Conservation (phyloP, 64 coral and sea anemone species). For the Pocillopora verrucosa region DNA sequence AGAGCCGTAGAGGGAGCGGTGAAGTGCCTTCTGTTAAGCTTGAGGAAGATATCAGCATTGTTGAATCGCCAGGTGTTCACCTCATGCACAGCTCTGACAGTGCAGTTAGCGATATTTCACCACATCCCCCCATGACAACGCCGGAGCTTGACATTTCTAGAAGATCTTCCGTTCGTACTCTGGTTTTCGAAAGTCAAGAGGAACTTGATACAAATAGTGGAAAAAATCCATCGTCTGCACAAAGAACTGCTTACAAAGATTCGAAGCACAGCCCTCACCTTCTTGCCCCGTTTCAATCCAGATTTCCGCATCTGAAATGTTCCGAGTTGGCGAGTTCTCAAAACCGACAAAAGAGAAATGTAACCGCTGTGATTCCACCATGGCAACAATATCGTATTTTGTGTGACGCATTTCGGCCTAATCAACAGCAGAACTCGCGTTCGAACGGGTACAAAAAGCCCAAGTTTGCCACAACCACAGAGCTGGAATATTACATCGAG, state of each 20-base stretch:
- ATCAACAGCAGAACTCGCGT: background rate
- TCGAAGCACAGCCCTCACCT: background rate
- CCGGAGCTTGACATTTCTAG: background rate
- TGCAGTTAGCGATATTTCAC: background rate
- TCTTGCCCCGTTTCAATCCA: background rate
- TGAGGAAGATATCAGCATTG: background rate
- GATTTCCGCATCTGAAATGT: conserved; percentile 18
- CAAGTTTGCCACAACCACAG: conserved; percentile 2
- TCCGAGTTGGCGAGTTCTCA: background rate
- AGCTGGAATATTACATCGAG: conserved; percentile 29
- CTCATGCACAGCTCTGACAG: background rate
- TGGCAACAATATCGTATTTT: conserved; percentile 31
- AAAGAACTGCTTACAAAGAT: background rate
- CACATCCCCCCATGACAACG: conserved; percentile 8
- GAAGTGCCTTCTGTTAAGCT: background rate
- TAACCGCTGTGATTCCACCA: background rate
- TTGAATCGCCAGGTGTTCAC: background rate
- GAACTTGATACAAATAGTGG: background rate
- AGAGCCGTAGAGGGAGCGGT: background rate
- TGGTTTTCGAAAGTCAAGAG: background rate
- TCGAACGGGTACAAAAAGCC: conserved; percentile 11
- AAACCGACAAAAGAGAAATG: background rate
- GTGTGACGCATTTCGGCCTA: conserved; percentile 21
- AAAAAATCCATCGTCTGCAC: background rate
- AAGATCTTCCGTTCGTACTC: conserved; percentile 1